phyloP scores from a whole-genome alignment of 2,888 invertebrate species.

The Nymphalis urticae region DNA sequence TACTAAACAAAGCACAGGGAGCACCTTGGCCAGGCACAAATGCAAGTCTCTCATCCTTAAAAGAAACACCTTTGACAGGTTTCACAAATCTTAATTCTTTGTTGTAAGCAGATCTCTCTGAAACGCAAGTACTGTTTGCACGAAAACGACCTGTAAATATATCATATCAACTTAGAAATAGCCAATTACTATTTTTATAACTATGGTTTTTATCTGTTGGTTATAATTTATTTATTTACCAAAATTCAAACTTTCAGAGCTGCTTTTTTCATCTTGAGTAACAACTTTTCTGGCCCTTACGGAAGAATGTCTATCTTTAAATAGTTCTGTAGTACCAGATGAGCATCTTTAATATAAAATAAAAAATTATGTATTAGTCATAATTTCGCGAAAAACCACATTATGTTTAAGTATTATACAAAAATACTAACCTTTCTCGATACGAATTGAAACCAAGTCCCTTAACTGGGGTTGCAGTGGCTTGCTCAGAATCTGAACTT shows the following conservation, averaged over 20 bases:
- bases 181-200: constrained; percentile 16
- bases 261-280: constrained; percentile 86
- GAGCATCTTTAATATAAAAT: constrained; percentile 57
- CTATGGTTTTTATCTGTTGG: neutral
- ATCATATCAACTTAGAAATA: constrained; percentile 14
- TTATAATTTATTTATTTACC: constrained; percentile 51
- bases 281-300: constrained; percentile 64
- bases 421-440: constrained; percentile 81
- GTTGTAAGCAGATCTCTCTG: constrained; percentile 78
- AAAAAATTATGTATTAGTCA: constrained; percentile 10
- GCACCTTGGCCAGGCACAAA: constrained; percentile 89
- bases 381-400: neutral
- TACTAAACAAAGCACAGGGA: constrained; percentile 93
- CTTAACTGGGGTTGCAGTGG: constrained; percentile 85
- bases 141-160: constrained; percentile 71
- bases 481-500: constrained; percentile 89
- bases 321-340: constrained; percentile 64
- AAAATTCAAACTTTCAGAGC: constrained; percentile 90
- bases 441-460: constrained; percentile 62
- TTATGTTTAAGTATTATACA: constrained; percentile 23
- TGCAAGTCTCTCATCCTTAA: constrained; percentile 90
- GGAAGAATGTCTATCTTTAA: constrained; percentile 66
- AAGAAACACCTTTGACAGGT: constrained; percentile 84
- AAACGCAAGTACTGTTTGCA: constrained; percentile 76
- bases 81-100: constrained; percentile 83